Conservation (phyloP, 2,888 invertebrate species). For the Rhogogaster chlorosoma region DNA sequence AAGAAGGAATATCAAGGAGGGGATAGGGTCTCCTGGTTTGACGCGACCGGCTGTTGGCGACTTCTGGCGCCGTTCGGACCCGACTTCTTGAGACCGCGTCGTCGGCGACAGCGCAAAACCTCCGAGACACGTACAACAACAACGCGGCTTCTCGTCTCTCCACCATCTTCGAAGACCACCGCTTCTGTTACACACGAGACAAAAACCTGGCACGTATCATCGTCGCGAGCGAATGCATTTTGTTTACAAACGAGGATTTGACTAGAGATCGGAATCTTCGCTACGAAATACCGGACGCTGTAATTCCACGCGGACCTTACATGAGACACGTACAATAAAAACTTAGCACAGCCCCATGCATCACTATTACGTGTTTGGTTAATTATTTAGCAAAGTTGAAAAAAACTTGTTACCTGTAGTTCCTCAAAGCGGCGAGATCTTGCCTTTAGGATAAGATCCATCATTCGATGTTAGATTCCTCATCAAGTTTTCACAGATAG, state of each 20-base stretch:
- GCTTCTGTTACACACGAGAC: slow-evolving; percentile 46
- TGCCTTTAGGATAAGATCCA: neutral
- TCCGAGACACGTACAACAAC: slow-evolving; percentile 34
- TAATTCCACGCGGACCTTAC: slow-evolving; percentile 23
- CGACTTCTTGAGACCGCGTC: slow-evolving; percentile 45
- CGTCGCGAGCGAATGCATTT: slow-evolving; percentile 55
- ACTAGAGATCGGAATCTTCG: slow-evolving; percentile 58
- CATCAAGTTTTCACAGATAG: neutral
- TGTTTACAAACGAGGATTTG: slow-evolving; percentile 58
- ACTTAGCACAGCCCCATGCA: neutral
- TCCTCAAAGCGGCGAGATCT: neutral
- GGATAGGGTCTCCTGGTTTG: slow-evolving; percentile 35
- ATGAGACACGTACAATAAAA: slow-evolving; percentile 2
- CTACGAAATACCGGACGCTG: slow-evolving; percentile 51
- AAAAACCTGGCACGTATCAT: slow-evolving; percentile 56
- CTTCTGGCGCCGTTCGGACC: slow-evolving; percentile 46
- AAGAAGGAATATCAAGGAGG: slow-evolving; percentile 7
- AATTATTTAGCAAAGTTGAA: slow-evolving; percentile 16
- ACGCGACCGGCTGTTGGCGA: slow-evolving; percentile 40
- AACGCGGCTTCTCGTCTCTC: slow-evolving; percentile 39
- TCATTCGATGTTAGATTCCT: neutral
- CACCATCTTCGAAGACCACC: slow-evolving; percentile 21
- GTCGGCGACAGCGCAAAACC: slow-evolving; percentile 45
- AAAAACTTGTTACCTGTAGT: neutral
- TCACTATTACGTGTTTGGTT: slow-evolving; percentile 38